Percentiles rank a stretch among this genome's conserved stretches.
Conservation (phyloP, 2,797 vertebrate species). For the Falco concolor region DNA sequence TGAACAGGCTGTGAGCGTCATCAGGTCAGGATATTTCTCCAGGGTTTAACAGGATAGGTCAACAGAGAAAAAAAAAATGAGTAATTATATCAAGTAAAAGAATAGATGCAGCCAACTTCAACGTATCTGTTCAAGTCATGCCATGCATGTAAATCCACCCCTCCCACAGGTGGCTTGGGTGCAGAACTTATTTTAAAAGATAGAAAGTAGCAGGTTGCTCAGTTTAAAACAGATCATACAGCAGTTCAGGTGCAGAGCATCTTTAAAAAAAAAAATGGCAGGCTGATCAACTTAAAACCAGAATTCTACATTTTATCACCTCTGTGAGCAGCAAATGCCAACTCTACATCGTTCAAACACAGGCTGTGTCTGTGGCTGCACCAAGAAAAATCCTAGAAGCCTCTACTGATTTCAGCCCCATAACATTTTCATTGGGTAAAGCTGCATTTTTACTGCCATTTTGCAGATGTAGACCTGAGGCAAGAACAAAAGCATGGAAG, state of each 20-base stretch:
- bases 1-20: neutral
- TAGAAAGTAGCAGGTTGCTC: neutral
- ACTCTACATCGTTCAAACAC: fast-evolving
- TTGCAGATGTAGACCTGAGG: neutral
- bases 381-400: neutral
- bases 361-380: neutral
- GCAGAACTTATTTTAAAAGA: neutral
- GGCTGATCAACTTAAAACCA: neutral
- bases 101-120: neutral
- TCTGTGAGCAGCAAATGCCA: neutral
- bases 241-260: neutral
- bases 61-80: neutral
- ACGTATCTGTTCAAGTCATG: fast-evolving
- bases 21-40: neutral
- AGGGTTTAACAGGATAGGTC: neutral
- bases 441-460: neutral
- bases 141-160: neutral
- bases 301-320: neutral
- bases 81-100: neutral
- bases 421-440: neutral
- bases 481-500: neutral
- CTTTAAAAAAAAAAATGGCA: neutral
- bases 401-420: neutral
- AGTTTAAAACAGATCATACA: neutral
- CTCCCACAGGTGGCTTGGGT: neutral